Conservation (phyloP, 2,113 vertebrate genomes). For the Vidua chalybeata region DNA sequence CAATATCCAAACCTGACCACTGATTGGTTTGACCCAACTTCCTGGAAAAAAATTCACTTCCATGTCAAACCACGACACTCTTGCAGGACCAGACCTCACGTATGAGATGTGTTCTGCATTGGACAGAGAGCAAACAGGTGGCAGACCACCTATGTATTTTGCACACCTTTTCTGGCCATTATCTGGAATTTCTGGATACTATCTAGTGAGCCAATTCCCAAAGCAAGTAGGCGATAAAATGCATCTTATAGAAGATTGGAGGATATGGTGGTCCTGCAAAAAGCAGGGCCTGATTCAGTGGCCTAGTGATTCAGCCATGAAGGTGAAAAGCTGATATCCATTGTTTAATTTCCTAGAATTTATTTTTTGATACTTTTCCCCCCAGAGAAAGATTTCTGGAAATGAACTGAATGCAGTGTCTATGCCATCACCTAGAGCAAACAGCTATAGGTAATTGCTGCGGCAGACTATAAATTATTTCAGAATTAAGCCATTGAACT, state of each 20-base stretch:
- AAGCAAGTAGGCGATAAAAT: not conserved
- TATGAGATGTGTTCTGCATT: not conserved
- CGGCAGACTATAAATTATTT: not conserved
- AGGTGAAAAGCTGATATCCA: not conserved
- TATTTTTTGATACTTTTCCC: not conserved
- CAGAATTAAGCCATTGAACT: not conserved
- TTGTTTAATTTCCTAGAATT: not conserved
- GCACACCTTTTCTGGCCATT: not conserved
- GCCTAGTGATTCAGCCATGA: not conserved
- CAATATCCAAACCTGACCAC: too few species aligned
- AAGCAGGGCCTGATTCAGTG: not conserved
- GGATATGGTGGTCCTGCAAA: not conserved
- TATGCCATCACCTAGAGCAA: not conserved
- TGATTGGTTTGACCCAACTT: too few species aligned
- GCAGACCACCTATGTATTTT: not conserved
- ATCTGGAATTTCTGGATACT: not conserved
- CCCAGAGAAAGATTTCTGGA: not conserved
- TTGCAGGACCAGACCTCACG: not conserved
- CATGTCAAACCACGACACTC: not conserved
- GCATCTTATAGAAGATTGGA: not conserved
- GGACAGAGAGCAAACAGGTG: not conserved
- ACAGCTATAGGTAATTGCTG: accelerated
- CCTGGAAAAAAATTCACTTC: too few species aligned
- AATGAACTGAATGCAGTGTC: not conserved
- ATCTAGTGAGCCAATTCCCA: not conserved